Evolutionary conservation across 1,140 invertebrate species (phyloP), one percentile per base, ranked within the genome.

Genomic region (Diploscapter pachys): DNA sequence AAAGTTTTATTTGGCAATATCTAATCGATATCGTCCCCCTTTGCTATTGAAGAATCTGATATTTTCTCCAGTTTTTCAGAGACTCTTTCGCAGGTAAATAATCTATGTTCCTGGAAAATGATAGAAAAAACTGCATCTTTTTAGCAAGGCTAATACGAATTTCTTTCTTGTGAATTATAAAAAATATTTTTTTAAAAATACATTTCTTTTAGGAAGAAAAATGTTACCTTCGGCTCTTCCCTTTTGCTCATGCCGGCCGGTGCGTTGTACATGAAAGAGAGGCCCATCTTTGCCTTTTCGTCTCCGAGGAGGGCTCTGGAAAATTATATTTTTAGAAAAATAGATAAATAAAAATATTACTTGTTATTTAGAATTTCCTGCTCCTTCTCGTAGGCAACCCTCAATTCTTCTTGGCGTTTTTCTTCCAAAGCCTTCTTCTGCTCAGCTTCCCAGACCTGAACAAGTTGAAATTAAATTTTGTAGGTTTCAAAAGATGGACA

Each of bases 211-310:
- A 31, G 31, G 31, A 31, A 13, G 13, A 59, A 50, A 64, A 64
- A 50, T 31, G 31, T 31, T 31, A 31, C 13, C 96, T 95, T 93
- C 87, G 90, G 89, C 84, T 93, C 92, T 67, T 85, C 83, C 49
- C 80, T 67, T 61, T 85, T 85, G 13, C 87, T 87, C 48, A 89
- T 78, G 62, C 96, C 96, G 53, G 95, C 94, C 73, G 97, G 97
- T n/a, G 96, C 94, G 87, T 99, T 96, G 87, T 99, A 99, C 94
- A 99, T 96, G 85, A 99, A 99, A 88, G 95, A 97, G 0, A 99
- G 90, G 79, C 95, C 97, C n/a, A 98, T 86, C 86, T 98, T 98
- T 71, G 98, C 96, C 86, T 99, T 99, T 80, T 99, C 95, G 87
- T 97, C 98, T 82, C 95, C 97, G 63, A 99, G 87, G 85, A 98